Percentiles rank a stretch among this genome's conserved stretches.
phyloP scores from a whole-genome alignment of 2,797 vertebrate species.

The Lepus townsendii region DNA sequence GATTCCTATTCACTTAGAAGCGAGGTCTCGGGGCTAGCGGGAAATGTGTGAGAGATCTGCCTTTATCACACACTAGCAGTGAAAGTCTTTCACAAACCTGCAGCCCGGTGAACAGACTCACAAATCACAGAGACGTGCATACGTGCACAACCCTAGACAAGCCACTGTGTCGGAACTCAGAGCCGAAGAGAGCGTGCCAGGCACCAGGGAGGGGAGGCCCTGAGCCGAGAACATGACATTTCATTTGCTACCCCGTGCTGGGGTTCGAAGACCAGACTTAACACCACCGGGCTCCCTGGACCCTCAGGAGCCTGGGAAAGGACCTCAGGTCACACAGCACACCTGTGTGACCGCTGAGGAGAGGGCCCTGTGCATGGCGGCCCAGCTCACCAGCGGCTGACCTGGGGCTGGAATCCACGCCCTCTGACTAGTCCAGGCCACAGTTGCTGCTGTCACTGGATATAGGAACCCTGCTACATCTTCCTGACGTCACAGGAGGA shows the following conservation, averaged over 20 bases:
- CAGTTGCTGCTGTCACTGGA: background rate
- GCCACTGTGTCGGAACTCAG: slow-evolving; percentile 42
- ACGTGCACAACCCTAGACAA: slow-evolving; percentile 26
- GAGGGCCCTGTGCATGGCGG: too few species aligned
- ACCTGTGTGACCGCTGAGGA: background rate
- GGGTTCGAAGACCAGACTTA: background rate
- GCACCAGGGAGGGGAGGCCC: background rate
- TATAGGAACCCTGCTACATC: background rate
- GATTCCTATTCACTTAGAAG: slow-evolving; percentile 70
- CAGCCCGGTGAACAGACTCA: slow-evolving; percentile 74
- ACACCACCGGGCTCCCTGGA: background rate
- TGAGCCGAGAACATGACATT: background rate
- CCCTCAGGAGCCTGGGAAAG: background rate
- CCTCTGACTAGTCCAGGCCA: background rate
- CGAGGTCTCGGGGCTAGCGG: slow-evolving; percentile 64
- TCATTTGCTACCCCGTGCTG: background rate
- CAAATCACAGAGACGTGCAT: slow-evolving; percentile 63
- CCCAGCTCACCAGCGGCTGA: background rate
- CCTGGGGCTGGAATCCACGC: background rate
- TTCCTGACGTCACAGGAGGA: background rate
- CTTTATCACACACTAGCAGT: slow-evolving; percentile 69
- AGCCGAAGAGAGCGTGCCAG: slow-evolving; percentile 42
- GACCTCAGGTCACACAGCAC: background rate
- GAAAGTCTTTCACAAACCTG: slow-evolving; percentile 78
- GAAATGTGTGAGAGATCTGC: slow-evolving; percentile 74